A percentile compares a stretch with the other conserved stretches of the same genome.
These are phyloP conservation scores for Pheosia tremula DNA, from an alignment of 2,888 invertebrate species.

Conservation along the genomic window DNA sequence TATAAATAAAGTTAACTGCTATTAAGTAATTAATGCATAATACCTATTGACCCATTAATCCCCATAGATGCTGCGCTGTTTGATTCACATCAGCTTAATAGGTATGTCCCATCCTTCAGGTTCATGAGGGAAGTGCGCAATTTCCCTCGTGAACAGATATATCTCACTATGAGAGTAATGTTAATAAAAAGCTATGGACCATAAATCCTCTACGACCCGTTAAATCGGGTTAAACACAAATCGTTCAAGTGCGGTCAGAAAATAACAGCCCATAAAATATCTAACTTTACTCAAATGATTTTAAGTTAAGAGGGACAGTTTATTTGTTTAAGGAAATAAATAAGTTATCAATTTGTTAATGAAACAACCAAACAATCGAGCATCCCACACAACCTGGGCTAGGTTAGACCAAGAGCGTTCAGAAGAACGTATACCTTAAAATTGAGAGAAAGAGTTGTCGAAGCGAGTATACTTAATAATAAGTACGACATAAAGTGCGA, in stretches of 20 bases:
- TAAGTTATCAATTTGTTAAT: too few relatives aligned
- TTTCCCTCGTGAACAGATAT: neutral
- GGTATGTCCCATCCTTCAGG: neutral
- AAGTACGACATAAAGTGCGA: slow-evolving; percentile 29
- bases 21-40: too few relatives aligned
- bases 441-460: neutral
- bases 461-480: slow-evolving; percentile 21
- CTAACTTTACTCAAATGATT: too few relatives aligned
- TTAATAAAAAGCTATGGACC: slow-evolving; percentile 55
- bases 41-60: too few relatives aligned
- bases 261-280: slow-evolving; percentile 29
- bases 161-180: slow-evolving; percentile 31
- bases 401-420: too few relatives aligned
- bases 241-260: slow-evolving; percentile 28
- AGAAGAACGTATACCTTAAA: neutral
- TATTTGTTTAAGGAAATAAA: too few relatives aligned
- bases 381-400: too few relatives aligned
- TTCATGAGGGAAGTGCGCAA: neutral
- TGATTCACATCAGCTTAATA: too few relatives aligned
- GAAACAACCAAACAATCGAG: too few relatives aligned
- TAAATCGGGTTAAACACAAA: slow-evolving; percentile 50
- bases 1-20: too few relatives aligned
- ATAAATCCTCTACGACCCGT: slow-evolving; percentile 54
- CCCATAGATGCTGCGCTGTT: too few relatives aligned
- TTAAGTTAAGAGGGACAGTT: too few relatives aligned